A percentile compares a stretch with the other conserved stretches of the same genome.
phyloP scores from a whole-genome alignment of 1,140 invertebrate species.

The Stegodyphus dumicola region DNA sequence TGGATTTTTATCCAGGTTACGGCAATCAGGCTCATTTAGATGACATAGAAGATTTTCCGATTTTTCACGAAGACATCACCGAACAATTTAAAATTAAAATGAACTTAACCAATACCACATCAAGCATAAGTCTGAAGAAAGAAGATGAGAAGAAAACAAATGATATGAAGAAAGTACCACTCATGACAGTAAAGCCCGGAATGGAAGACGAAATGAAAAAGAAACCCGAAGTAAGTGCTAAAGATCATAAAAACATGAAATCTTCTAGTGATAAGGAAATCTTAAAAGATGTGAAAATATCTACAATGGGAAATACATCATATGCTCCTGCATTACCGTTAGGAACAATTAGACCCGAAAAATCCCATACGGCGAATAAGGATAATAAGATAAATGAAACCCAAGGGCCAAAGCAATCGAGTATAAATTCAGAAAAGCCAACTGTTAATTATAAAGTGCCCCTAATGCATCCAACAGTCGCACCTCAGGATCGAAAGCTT shows the following conservation, averaged over 20 bases:
- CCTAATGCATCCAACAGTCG: neutral
- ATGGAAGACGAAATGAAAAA: neutral
- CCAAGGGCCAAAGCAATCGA: neutral
- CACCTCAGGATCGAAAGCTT: slow-evolving; percentile 3
- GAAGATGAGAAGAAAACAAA: neutral
- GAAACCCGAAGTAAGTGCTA: neutral
- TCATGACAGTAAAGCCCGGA: neutral
- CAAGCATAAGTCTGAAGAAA: neutral
- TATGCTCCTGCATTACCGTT: neutral
- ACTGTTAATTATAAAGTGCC: slow-evolving; percentile 7
- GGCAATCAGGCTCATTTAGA: slow-evolving; percentile 49
- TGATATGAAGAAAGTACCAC: neutral
- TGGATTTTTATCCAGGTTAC: slow-evolving; percentile 51
- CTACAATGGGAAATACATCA: no score
- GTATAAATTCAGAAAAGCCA: neutral
- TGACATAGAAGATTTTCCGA: slow-evolving; percentile 30
- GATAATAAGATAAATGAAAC: neutral
- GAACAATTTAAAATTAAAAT: slow-evolving; percentile 24
- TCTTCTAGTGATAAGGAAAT: neutral
- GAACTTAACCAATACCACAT: slow-evolving; percentile 23
- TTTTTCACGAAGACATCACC: slow-evolving; percentile 44
- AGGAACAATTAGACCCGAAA: neutral
- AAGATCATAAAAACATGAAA: slow-evolving; percentile 1
- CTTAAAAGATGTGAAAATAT: neutral
- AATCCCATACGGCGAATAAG: neutral